Evolutionary conservation across 2,888 invertebrate genomes (phyloP), one percentile per base, ranked within the genome.

Genomic region (Hemicrepidius hirtus): DNA sequence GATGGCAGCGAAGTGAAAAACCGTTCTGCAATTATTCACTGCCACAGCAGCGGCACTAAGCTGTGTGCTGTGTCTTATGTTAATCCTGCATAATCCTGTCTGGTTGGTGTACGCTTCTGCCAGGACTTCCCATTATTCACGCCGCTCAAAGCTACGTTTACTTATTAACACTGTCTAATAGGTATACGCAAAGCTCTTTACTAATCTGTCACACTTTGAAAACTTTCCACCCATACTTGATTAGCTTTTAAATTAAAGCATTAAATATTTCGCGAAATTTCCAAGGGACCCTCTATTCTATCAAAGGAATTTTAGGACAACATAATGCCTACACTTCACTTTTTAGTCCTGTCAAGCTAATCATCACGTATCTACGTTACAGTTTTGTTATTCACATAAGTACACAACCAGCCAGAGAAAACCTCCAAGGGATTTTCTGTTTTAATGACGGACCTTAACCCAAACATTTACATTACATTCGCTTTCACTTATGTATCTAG

Each of bases 31-130:
- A 86, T 86, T 86, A 86, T 84, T 86, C 86, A 86, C 82, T 85
- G 85, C 86, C 86, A 85, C 76, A 80, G 82, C 82, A 83, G 84
- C 83, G 69, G 68, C 60, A 84, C 82, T 85, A 86, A 86, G 85
- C 86, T 81, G 82, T 81, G 80, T 80, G 85, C 85, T 84, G 86
- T 86, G 85, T 86, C 86, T 86, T 86, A 86, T 86, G 86, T 86
- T 86, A 86, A 86, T 86, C 86, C 83, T 80, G 84, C 80, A 83
- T 86, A 86, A 86, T 86, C 85, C 85, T 83, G 83, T 84, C 84
- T 84, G 84, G 84, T 82, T 83, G 82, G 83, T 83, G 84, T 83
- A 82, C 84, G 84, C 84, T 84, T 79, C 83, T 82, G 82, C 83
- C 82, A 81, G 82, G 81, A 82, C 81, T 77, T 75, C 77, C 83